Evolutionary conservation across 2,113 vertebrate species (phyloP), one percentile per base, ranked within the genome.

Genomic region (Amblyopsis rosae): DNA sequence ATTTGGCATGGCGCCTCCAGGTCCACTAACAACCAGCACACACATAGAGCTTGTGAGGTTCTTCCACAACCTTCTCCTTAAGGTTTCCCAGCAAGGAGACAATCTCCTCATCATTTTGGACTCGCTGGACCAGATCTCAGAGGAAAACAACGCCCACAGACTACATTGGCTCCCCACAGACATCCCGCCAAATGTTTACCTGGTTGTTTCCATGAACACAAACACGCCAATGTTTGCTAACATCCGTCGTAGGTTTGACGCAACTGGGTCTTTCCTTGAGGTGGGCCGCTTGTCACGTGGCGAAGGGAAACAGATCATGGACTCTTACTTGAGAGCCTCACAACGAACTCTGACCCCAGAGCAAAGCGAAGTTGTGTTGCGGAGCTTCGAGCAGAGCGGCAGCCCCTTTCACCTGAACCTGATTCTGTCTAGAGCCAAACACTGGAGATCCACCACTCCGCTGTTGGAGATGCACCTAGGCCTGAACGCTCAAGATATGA

Each of bases 81-180:
- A 82, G 0, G 82, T 88, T 12, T 94, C 94, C 3, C 54, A 50
- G 12, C 63, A 83, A 15, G 90, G 92, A 11, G 71, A 87, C 0
- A 82, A 87, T 0, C 78, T 95, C 0, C 71, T 95, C 26, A n/a
- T 98, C 6, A 65, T 96, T 56, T 81, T 96, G 26, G 95, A 93
- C 17, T 84, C 86, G 0, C 4, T 94, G 69, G 94, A 95, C 7
- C 90, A 86, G 10, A 82, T 96, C 0, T 79, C 91, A 1, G 64
- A 82, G 2, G 54, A 35, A 0, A 63, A 53, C 11, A 72, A 57
- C 0, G 66, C 89, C 0, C 87, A 63, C 62, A 81, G 80, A 6
- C 61, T 93, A 9, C 70, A 67, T 58, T 94, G 94, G 94, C 80
- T 96, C 64, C 94, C 94, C 0, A 26, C 78, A 26, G 62, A 33